Conservation (phyloP, 2,113 vertebrate species). For the Phyllopteryx taeniolatus region DNA sequence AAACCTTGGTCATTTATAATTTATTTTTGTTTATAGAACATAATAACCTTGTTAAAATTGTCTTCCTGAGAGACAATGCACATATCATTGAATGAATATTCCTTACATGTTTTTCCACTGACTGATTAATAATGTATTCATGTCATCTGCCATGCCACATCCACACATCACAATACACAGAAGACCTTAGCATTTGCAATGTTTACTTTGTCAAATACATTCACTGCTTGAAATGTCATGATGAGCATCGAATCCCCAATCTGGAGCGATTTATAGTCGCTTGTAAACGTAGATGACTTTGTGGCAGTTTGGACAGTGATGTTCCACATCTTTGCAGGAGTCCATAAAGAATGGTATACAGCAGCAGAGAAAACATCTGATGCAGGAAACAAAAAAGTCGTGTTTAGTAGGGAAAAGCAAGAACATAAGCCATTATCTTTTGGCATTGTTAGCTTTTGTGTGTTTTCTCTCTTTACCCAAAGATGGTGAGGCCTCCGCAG, state of each 20-base stretch:
- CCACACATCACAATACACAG: neutral
- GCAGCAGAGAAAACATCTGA: conserved; percentile 83
- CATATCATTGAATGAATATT: too few species aligned
- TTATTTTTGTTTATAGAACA: neutral
- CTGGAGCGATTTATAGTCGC: conserved; percentile 56
- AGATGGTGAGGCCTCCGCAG: conserved; percentile 43
- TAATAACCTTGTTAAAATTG: neutral
- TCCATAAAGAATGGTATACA: conserved; percentile 87
- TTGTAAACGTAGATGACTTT: conserved; percentile 76
- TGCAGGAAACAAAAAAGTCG: neutral
- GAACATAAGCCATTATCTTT: neutral
- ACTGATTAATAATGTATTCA: neutral
- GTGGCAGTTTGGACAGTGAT: conserved; percentile 80
- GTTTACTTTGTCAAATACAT: neutral
- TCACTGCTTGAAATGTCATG: neutral
- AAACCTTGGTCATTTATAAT: too few species aligned
- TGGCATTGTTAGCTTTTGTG: neutral
- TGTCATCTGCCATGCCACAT: neutral
- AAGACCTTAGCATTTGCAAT: neutral
- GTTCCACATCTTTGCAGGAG: conserved; percentile 83
- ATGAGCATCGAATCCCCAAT: neutral
- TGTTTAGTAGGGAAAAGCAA: neutral
- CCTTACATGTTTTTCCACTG: neutral
- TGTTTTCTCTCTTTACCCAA: conserved; percentile 53
- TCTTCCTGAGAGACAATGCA: neutral